Percentiles rank a stretch among this genome's conserved stretches.
Conservation (phyloP, 2,797 vertebrate genomes). For the Gouania willdenowi region DNA sequence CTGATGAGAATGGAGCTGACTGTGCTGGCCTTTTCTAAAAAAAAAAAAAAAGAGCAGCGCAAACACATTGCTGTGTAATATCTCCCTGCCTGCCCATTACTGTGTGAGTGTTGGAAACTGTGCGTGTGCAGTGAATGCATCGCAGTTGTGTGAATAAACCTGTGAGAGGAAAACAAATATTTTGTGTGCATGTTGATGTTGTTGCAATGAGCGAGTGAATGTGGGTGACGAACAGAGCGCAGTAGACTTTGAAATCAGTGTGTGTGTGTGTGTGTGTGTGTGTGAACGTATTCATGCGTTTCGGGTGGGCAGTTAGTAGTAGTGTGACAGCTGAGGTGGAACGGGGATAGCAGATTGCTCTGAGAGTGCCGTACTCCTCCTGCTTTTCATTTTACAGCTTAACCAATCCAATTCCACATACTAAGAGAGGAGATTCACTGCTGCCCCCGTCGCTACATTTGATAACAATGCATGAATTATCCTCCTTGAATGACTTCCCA, state of each 20-base stretch:
- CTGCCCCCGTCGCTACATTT: conserved; percentile 37
- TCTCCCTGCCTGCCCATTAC: background rate
- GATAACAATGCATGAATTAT: conserved; percentile 62
- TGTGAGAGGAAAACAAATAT: background rate
- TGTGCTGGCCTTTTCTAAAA: conserved; percentile 9
- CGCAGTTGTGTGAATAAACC: conserved; percentile 16
- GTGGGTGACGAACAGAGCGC: conserved; percentile 17
- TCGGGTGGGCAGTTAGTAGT: conserved; percentile 61
- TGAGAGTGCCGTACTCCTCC: conserved; percentile 55
- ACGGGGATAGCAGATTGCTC: conserved; percentile 65
- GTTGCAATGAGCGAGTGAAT: background rate
- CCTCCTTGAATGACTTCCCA: conserved; percentile 59
- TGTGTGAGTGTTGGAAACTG: background rate
- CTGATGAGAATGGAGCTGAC: conserved; percentile 22
- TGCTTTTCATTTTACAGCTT: conserved; percentile 73
- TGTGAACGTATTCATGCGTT: conserved; percentile 49
- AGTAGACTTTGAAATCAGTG: too few relatives aligned
- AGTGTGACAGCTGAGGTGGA: conserved; percentile 67
- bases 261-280: conserved; percentile 3
- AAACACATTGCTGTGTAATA: conserved; percentile 13
- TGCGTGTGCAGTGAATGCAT: conserved; percentile 3
- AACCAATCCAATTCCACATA: conserved; percentile 65
- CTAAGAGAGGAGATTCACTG: conserved; percentile 35
- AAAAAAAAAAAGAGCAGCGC: conserved; percentile 1
- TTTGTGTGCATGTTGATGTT: conserved; percentile 9